Percentiles rank a stretch among this genome's conserved stretches.
phyloP scores from a whole-genome alignment of 2,888 invertebrate genomes.

The Tenthredo amoena region DNA sequence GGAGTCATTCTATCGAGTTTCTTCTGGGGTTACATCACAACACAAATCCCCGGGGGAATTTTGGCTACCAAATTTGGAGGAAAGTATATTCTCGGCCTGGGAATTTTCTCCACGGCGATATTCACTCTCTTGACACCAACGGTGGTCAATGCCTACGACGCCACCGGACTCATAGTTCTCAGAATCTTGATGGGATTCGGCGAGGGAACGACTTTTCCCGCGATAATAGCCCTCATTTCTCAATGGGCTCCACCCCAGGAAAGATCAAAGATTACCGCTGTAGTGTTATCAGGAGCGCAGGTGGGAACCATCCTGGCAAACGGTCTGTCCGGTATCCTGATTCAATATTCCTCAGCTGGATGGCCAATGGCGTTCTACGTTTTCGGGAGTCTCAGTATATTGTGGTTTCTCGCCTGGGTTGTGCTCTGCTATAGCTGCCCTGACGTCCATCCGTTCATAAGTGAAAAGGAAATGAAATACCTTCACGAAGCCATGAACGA shows the following conservation, averaged over 20 bases:
- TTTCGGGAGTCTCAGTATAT: constrained; percentile 84
- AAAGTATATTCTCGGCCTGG: constrained; percentile 77
- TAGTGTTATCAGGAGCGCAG: constrained; percentile 82
- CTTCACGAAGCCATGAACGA: constrained; percentile 83
- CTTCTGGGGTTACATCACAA: constrained; percentile 79
- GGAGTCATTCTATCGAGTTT: constrained; percentile 77
- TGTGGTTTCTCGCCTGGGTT: constrained; percentile 81
- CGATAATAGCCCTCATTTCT: constrained; percentile 82
- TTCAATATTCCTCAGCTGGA: constrained; percentile 81
- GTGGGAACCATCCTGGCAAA: constrained; percentile 81
- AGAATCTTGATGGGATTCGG: constrained; percentile 80
- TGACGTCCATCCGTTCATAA: constrained; percentile 86
- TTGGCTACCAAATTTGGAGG: constrained; percentile 77
- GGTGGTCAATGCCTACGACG: constrained; percentile 78
- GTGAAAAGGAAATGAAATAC: constrained; percentile 85
- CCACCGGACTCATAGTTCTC: constrained; percentile 80
- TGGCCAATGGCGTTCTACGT: constrained; percentile 88
- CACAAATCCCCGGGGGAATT: constrained; percentile 78
- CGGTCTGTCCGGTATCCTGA: constrained; percentile 83
- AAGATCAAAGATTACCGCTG: constrained; percentile 80
- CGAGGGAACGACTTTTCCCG: constrained; percentile 82
- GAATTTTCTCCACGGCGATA: constrained; percentile 75
- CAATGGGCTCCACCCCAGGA: constrained; percentile 82
- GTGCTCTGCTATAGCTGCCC: constrained; percentile 79
- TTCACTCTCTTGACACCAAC: constrained; percentile 78